A percentile compares a stretch with the other conserved stretches of the same genome.
Conservation (phyloP, 2,113 vertebrate species). For the Rhadina sibilatrix region DNA sequence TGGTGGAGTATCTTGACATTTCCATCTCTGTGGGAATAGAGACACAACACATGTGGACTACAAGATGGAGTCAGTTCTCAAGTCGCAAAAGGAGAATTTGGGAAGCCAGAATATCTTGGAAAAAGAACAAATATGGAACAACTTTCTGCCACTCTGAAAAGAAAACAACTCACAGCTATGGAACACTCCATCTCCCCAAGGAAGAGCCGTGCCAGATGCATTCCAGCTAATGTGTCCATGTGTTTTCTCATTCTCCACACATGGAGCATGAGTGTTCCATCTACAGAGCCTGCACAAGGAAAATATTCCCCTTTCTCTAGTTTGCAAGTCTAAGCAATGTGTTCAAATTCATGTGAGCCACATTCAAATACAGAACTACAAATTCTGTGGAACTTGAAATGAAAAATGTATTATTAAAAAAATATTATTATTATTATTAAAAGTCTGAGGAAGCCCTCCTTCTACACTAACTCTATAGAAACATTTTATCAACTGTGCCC, state of each 20-base stretch:
- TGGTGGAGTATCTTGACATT: not conserved
- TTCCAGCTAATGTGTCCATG: constrained; percentile 14
- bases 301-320: not conserved
- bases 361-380: not conserved
- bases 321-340: not conserved
- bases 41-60: not conserved
- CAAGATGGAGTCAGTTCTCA: not conserved
- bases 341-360: not conserved
- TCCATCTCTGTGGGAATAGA: not conserved
- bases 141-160: constrained; percentile 23
- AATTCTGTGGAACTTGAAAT: not conserved
- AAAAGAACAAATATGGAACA: constrained; percentile 28
- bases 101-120: constrained; percentile 29
- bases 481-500: not conserved
- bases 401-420: not conserved
- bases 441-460: not conserved
- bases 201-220: constrained; percentile 2
- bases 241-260: not conserved
- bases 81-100: not conserved
- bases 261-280: constrained; percentile 17
- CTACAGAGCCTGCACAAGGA: not conserved
- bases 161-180: constrained; percentile 47
- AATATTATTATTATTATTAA: not conserved
- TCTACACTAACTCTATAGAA: not conserved
- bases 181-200: constrained; percentile 53